Evolutionary conservation across 2,797 vertebrate species (phyloP), one percentile per base, ranked within the genome.

Genomic region (Lagodon rhomboides): DNA sequence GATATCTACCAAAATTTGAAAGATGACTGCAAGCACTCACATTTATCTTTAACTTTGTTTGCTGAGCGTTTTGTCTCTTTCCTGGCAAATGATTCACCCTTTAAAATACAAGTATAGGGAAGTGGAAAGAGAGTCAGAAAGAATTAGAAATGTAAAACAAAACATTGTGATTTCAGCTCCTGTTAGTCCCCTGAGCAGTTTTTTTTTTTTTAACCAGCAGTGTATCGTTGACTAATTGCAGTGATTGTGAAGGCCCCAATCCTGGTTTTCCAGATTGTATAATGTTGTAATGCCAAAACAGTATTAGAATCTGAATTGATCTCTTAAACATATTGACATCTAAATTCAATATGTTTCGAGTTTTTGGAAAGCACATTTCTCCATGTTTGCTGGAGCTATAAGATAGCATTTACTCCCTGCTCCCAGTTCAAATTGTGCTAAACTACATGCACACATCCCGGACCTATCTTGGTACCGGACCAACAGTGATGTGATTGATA

Each of bases 401-500:
- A 3, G 43, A 20, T 15, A 44, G 3, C 22, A 58, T 54, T 55
- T 68, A 34, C 9, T 41, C 30, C 12, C 5, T 68, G 41, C 46
- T 69, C 73, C 27, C 22, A 46, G n/a, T 66, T 62, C 12, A 79
- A 46, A 62, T 50, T 73, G 47, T 41, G 22, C 58, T 25, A 56
- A 73, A 4, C 2, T 34, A 2, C 51, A 56, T 20, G 22, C 18
- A 43, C 38, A 16, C 2, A 0, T 71, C 43, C 47, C 30, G 11
- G 22, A 16, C 2, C 23, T 30, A n/a, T 66, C n/a, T 59, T 18
- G 49, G 46, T 13, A 46, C 30, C 71, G 20, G 41, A 84, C 49
- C 44, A 66, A 50, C 34, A 67, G 51, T 65, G n/a, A 53, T 51
- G 20, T 63, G 49, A 78, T 49, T 69, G 16, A 50, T 69, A 60